Conservation (phyloP, 2,113 vertebrate genomes). For the Camelus dromedarius region DNA sequence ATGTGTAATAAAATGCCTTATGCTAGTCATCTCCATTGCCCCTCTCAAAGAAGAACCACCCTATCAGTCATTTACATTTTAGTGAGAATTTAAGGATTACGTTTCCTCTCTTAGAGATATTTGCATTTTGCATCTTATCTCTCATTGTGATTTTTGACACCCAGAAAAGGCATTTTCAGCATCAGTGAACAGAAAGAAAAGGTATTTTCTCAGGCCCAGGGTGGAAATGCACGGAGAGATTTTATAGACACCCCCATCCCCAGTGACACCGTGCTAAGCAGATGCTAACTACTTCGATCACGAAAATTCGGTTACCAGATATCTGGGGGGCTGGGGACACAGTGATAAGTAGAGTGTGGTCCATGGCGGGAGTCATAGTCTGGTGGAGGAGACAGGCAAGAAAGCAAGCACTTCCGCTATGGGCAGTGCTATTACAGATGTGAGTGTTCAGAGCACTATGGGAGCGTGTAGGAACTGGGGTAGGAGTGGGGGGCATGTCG, state of each 20-base stretch:
- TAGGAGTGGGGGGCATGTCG: neutral
- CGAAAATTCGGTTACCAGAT: neutral
- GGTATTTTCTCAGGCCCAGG: neutral
- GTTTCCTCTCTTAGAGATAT: neutral
- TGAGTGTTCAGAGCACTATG: neutral
- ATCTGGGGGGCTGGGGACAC: neutral
- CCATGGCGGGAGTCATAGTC: neutral
- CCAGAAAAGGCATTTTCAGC: neutral
- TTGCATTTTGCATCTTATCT: neutral
- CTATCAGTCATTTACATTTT: neutral
- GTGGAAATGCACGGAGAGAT: neutral
- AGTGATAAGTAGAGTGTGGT: neutral
- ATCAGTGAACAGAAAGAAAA: neutral
- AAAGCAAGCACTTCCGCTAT: rapidly evolving
- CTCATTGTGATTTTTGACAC: neutral
- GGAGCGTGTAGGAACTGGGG: neutral
- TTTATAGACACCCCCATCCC: neutral
- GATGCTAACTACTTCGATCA: neutral
- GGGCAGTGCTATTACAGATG: too few species aligned
- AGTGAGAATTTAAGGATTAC: neutral
- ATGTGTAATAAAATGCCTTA: neutral
- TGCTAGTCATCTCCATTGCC: neutral
- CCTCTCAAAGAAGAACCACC: neutral
- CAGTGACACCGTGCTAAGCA: neutral
- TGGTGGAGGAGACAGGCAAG: neutral